A percentile compares a stretch with the other conserved stretches of the same genome.
Conservation (phyloP, 1,140 invertebrate genomes). For the Drosophila elegans region DNA sequence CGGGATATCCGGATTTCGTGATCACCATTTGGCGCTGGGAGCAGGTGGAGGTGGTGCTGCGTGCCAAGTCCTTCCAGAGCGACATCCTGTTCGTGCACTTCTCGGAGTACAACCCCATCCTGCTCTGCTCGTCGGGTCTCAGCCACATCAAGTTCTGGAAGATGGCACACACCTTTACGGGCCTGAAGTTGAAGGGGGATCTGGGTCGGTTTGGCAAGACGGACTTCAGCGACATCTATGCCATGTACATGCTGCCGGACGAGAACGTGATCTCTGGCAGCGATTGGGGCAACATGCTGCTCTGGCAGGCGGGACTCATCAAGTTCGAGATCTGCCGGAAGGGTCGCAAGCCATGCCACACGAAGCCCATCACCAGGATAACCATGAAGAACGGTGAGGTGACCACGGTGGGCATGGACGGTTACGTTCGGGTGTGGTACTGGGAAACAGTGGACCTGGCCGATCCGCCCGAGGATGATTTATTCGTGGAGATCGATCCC, state of each 20-base stretch:
- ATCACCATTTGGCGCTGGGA: conserved; percentile 96
- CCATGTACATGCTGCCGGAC: conserved; percentile 93
- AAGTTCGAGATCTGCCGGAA: conserved; percentile 91
- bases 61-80: conserved; percentile 92
- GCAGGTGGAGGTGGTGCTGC: conserved; percentile 89
- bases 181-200: conserved; percentile 94
- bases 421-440: conserved; percentile 93
- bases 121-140: conserved; percentile 90
- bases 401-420: conserved; percentile 90
- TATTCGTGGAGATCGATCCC: conserved; percentile 93
- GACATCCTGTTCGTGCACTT: conserved; percentile 92
- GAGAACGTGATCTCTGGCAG: conserved; percentile 94
- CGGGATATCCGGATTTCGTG: conserved; percentile 93
- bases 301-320: conserved; percentile 95
- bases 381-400: conserved; percentile 88
- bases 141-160: conserved; percentile 97
- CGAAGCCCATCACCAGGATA: conserved; percentile 90
- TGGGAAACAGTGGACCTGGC: conserved; percentile 94
- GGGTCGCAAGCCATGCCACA: conserved; percentile 90
- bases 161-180: conserved; percentile 95
- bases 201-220: conserved; percentile 95
- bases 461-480: conserved; percentile 90
- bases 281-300: conserved; percentile 94
- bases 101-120: conserved; percentile 90
- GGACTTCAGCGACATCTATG: conserved; percentile 94